A percentile compares a stretch with the other conserved stretches of the same genome.
These are phyloP conservation scores for Drosophila nigrodunni DNA, from an alignment of 1,140 invertebrate genomes.

Conservation along the genomic window DNA sequence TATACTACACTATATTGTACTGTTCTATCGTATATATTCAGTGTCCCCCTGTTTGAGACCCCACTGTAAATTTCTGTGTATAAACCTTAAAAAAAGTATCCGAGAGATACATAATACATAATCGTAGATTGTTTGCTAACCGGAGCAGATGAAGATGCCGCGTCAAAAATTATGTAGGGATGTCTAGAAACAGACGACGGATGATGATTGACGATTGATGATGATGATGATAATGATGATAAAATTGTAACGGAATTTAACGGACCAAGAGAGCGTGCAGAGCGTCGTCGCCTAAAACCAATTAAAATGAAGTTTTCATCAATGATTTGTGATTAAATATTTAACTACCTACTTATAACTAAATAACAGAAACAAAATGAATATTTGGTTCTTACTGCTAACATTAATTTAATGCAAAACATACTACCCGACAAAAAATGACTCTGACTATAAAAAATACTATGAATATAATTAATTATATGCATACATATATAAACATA, in stretches of 20 bases:
- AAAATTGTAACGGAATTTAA: conserved; percentile 79
- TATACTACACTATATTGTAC: conserved; percentile 52
- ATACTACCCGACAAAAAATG: conserved; percentile 73
- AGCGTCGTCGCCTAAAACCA: conserved; percentile 80
- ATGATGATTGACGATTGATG: conserved; percentile 14
- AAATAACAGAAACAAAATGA: conserved; percentile 27
- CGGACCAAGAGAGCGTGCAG: conserved; percentile 81
- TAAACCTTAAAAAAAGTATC: conserved; percentile 60
- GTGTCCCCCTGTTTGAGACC: conserved; percentile 38
- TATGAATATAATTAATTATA: conserved; percentile 64
- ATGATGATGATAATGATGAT: conserved; percentile 45
- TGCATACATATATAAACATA: conserved; percentile 51
- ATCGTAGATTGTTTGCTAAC: conserved; percentile 56
- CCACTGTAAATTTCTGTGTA: conserved; percentile 80
- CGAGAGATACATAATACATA: conserved; percentile 49
- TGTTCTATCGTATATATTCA: conserved; percentile 29
- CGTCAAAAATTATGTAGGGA: conserved; percentile 54
- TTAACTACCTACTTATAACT: conserved; percentile 66
- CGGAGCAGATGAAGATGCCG: conserved; percentile 61
- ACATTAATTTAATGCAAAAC: conserved; percentile 65
- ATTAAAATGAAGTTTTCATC: conserved; percentile 82
- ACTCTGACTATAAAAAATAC: conserved; percentile 79
- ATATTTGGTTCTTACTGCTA: conserved; percentile 74
- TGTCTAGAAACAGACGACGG: conserved; percentile 8
- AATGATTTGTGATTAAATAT: conserved; percentile 84